Evolutionary conservation across 2,113 vertebrate genomes (phyloP), one percentile per base, ranked within the genome.

Genomic region (Pseudorhombus dupliciocellatus): DNA sequence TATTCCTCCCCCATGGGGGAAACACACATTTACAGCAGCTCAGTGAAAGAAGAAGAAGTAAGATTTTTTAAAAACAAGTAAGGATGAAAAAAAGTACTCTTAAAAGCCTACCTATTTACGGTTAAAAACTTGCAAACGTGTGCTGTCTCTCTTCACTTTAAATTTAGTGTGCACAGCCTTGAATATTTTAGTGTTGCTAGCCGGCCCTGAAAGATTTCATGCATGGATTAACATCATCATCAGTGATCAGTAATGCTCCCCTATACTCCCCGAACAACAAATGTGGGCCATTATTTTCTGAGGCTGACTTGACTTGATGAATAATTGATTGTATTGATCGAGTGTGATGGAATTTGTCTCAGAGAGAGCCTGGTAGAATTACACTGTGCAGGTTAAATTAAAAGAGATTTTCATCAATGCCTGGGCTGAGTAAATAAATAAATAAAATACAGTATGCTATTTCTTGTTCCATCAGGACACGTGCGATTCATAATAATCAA

Each of bases 321-420:
- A 89, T 88, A 88, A 90, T 85, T 84, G 59, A 89, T 75, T 42
- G 31, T 67, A 73, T 84, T 88, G 80, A 90, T 67, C 61, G 42
- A 60, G 50, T 65, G 34, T 73, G 84, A 88, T 83, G 73, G 64
- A 22, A 28, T 73, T 66, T 37, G 31, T 66, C 73, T 75, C 68
- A 30, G 46, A 70, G 71, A 74, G 31, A 73, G 53, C 15, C 55
- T 26, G 89, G 26, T 42, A 44, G 50, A 75, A 62, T 86, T 81
- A 84, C 85, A 70, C 57, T 28, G 56, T 50, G 54, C 69, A 66
- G 5, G 3, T 77, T 80, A 50, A 80, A 84, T 83, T 79, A 75
- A 77, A 77, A 24, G 30, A 51, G 21, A 55, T 4, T 14, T 22
- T 52, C 58, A 75, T 80, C 40, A 12, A 22, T 62, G 62, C 61